Conservation (phyloP, 2,797 vertebrate genomes). For the Botia kubotai region DNA sequence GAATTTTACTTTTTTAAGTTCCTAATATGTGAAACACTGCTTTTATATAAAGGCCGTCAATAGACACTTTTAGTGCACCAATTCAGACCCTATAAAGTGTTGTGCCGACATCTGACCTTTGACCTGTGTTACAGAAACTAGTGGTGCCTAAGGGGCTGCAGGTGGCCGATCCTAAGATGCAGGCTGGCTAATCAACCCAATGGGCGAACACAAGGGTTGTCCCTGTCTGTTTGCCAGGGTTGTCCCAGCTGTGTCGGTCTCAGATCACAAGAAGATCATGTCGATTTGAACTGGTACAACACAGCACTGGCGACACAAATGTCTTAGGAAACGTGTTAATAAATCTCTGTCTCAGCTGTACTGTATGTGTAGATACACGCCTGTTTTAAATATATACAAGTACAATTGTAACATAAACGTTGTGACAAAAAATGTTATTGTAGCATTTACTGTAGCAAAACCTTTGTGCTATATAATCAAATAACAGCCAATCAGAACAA, state of each 20-base stretch:
- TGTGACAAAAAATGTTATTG: too few relatives aligned
- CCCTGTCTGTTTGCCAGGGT: too few relatives aligned
- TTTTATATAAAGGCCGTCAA: background rate
- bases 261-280: background rate
- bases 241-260: too few relatives aligned
- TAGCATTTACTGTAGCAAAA: too few relatives aligned
- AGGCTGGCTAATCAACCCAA: constrained; percentile 90
- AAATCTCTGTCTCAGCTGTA: too few relatives aligned
- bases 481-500: too few relatives aligned
- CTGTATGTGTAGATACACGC: too few relatives aligned
- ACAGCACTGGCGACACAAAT: too few relatives aligned
- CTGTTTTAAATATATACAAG: too few relatives aligned
- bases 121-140: constrained; percentile 84
- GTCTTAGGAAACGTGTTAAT: too few relatives aligned
- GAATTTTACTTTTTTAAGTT: background rate
- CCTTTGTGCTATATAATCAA: too few relatives aligned
- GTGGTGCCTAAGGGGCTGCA: constrained; percentile 86
- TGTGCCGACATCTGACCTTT: constrained; percentile 1
- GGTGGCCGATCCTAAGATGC: constrained; percentile 81
- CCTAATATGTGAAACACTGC: background rate
- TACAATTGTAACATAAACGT: too few relatives aligned
- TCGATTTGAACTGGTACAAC: background rate
- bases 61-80: background rate
- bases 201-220: constrained; percentile 72
- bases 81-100: background rate